Evolutionary conservation across 2,113 vertebrate genomes (phyloP), one percentile per base, ranked within the genome.

Genomic region (Butorides virescens): DNA sequence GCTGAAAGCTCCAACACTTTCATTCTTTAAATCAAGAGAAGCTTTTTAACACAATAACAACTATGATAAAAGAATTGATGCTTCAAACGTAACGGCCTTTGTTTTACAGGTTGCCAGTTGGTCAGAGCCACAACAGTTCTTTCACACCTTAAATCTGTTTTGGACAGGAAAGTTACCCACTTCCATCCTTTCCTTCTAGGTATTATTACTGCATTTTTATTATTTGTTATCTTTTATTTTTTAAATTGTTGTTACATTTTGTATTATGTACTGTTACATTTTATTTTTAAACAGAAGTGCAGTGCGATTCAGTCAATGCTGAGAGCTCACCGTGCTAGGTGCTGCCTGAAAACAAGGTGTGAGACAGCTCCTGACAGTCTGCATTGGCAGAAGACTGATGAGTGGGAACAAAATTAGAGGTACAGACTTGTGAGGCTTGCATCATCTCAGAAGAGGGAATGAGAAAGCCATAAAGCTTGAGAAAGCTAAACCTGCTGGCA

Each of bases 401-500:
- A 27, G 75, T 89, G 72, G 73, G 65, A 89, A 71, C 52, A 67
- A 80, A 89, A 85, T 72, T 68, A 96, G 83, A 94, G 49, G 65
- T 39, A 68, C 22, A 72, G 70, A 49, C 65, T 91, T 96, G 65
- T 80, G 87, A 71, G 56, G 46, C 36, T 94, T 97, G 77, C 91
- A 52, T 93, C 83, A 93, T 46, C 73, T 79, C 62, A 87, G 73
- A 67, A 49, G 52, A 74, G 25, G 9, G 61, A 67, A 80, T 44
- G 44, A 46, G 73, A 84, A 92, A 84, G 39, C 72, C 58, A 8
- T 80, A 90, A 84, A 22, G 15, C 80, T 77, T 91, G 86, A 81
- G 86, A 97, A 96, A 94, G 80, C 61, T 65, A 87, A 97, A 92
- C 88, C 65, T 84, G 58, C 61, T 89, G 88, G 65, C 34, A 5